These are phyloP conservation scores for Syngnathus rostellatus DNA, from an alignment of 2,797 vertebrate species.

Conservation along the genomic window DNA sequence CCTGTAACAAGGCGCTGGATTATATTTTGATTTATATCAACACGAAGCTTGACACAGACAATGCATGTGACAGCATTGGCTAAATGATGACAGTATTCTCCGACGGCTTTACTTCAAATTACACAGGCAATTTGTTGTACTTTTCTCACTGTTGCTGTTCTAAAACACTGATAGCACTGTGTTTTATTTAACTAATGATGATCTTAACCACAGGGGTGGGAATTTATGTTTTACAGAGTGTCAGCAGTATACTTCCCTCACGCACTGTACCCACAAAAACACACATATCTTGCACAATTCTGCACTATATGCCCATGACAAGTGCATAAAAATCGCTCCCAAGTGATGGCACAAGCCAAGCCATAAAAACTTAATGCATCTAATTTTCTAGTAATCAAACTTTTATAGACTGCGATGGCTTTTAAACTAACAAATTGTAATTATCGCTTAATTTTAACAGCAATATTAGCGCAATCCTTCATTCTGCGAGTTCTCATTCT, in stretches of 20 bases:
- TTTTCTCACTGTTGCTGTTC: constrained; percentile 32
- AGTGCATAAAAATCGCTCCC: constrained; percentile 88
- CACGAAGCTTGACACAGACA: not conserved
- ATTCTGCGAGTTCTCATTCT: constrained; percentile 73
- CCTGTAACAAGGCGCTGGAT: constrained; percentile 23
- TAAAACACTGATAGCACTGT: constrained; percentile 9
- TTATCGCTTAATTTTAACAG: constrained; percentile 94
- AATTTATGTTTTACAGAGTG: constrained; percentile 39
- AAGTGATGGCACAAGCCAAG: constrained; percentile 87
- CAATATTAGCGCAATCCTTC: constrained; percentile 85
- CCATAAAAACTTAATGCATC: constrained; percentile 88
- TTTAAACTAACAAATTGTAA: constrained; percentile 98
- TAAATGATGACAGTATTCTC: constrained; percentile 27
- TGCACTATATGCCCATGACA: constrained; percentile 66
- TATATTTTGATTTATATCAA: constrained; percentile 21
- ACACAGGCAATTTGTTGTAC: constrained; percentile 40
- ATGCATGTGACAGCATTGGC: constrained; percentile 40
- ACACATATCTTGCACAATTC: constrained; percentile 33
- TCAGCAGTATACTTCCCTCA: constrained; percentile 42
- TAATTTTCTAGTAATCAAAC: constrained; percentile 98
- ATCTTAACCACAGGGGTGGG: constrained; percentile 39
- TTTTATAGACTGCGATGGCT: constrained; percentile 96
- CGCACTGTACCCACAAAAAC: constrained; percentile 31
- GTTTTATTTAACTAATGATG: constrained; percentile 35
- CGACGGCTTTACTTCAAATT: constrained; percentile 27